phyloP scores from a whole-genome alignment of 2,797 vertebrate genomes.

The Setipinna tenuifilis region DNA sequence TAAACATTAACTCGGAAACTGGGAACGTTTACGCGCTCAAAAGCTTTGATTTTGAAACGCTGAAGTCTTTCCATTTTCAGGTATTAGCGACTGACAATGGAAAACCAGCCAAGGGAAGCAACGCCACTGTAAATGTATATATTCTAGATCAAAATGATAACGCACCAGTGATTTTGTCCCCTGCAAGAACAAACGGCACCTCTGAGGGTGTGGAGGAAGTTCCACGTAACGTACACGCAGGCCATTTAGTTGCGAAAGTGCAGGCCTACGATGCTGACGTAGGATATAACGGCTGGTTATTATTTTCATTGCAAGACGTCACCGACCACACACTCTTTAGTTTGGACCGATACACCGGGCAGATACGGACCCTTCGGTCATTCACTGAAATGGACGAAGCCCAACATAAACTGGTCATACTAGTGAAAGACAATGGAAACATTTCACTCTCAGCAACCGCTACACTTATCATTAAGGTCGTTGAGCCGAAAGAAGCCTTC shows the following conservation, averaged over 20 bases:
- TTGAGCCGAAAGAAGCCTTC: constrained; percentile 67
- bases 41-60: constrained; percentile 75
- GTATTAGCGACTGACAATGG: constrained; percentile 71
- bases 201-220: constrained; percentile 48
- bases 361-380: constrained; percentile 62
- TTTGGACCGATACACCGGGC: constrained; percentile 64
- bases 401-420: constrained; percentile 59
- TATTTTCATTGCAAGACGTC: constrained; percentile 60
- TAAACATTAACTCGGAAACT: constrained; percentile 65
- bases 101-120: constrained; percentile 69
- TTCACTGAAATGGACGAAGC: constrained; percentile 64
- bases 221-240: constrained; percentile 54
- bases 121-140: constrained; percentile 73
- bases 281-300: constrained; percentile 66
- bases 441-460: constrained; percentile 64
- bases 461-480: constrained; percentile 59
- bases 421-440: constrained; percentile 66
- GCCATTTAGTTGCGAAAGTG: constrained; percentile 57
- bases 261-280: constrained; percentile 58
- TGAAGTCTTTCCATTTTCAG: constrained; percentile 68
- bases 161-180: constrained; percentile 58
- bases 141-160: constrained; percentile 80
- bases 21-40: constrained; percentile 75
- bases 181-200: constrained; percentile 54
- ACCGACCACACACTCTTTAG: constrained; percentile 61